Base-by-base conservation (phyloP, 2,113 vertebrate genomes). In the Lepisosteus osseus region DNA sequence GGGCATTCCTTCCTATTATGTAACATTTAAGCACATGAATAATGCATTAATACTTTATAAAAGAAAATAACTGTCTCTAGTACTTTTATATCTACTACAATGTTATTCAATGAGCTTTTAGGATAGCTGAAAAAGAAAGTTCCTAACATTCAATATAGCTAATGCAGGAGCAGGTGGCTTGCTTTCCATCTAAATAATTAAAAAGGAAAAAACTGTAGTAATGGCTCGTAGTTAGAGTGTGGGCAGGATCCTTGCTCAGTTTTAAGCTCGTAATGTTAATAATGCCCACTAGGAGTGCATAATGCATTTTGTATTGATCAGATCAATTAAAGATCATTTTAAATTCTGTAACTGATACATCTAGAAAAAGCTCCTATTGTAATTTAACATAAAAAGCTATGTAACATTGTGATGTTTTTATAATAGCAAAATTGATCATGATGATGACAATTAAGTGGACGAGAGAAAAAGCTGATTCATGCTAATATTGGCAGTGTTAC, bases 181-280 rank as follows among this genome's bases (percentile, higher is more conserved):
- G 74, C 89, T 85, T 81, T 63, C 78, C 68, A 82, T 72, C 61
- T 92, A 86, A 91, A 90, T 92, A 92, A 93, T 92, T 88, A 79
- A 92, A 88, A 80, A 89, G 80, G 78, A 69, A 90, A 80, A 81
- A 85, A 81, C 80, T 51, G 47, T 51, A 17, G 76, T 84, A 84
- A 84, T 83, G 88, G 87, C 81, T 79, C 86, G 63, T 79, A 79
- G 68, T 73, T 79, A 86, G 90, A 92, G 90, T 83, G 88, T 88
- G 82, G 78, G 73, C 82, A 78, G 78, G 83, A 83, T 82, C 83
- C 73, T 79, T 86, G 91, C 81, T 87, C 87, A 86, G 84, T 86
- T 83, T 88, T 88, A 85, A 86, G 84, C 78, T 73, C 81, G 62
- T 54, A 89, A 88, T 89, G 89, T 82, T 90, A 85, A 87, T 89